Percentiles rank a stretch among this genome's conserved stretches.
phyloP scores from a whole-genome alignment of 2,888 invertebrate species.

The Dexiosoma caninum region DNA sequence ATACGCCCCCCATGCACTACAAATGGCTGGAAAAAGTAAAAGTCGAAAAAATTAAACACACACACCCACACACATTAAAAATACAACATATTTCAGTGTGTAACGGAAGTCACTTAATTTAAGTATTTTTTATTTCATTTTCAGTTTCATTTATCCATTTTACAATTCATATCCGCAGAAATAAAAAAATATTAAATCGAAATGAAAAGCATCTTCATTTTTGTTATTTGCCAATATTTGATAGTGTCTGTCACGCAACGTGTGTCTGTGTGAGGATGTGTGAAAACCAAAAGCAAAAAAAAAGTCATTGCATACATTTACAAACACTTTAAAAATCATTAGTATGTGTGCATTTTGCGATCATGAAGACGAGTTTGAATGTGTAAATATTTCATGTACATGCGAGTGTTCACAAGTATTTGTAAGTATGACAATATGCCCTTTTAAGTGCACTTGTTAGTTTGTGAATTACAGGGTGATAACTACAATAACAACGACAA shows the following conservation, averaged over 20 bases:
- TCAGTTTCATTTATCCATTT: conserved; percentile 69
- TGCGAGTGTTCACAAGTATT: conserved; percentile 22
- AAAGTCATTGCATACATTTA: background rate
- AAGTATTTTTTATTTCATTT: conserved; percentile 43
- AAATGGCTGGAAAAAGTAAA: conserved; percentile 28
- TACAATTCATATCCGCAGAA: conserved; percentile 73
- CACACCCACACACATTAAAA: too few relatives aligned
- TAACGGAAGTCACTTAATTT: conserved; percentile 77
- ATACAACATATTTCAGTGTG: conserved; percentile 57
- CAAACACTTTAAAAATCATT: conserved; percentile 32
- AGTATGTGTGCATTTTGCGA: background rate
- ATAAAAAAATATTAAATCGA: background rate
- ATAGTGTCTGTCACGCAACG: conserved; percentile 11
- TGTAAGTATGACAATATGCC: conserved; percentile 45
- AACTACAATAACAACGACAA: conserved; percentile 38
- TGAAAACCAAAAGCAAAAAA: conserved; percentile 13
- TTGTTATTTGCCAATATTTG: conserved; percentile 54
- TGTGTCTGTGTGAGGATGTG: background rate
- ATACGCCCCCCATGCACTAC: background rate
- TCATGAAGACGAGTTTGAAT: background rate
- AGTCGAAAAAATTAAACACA: conserved; percentile 65
- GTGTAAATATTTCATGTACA: background rate
- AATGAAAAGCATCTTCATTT: conserved; percentile 57
- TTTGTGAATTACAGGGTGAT: conserved; percentile 52
- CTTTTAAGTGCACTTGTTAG: conserved; percentile 59